A percentile compares a stretch with the other conserved stretches of the same genome.
Conservation (phyloP, 2,113 vertebrate genomes). For the Dromiciops gliroides region DNA sequence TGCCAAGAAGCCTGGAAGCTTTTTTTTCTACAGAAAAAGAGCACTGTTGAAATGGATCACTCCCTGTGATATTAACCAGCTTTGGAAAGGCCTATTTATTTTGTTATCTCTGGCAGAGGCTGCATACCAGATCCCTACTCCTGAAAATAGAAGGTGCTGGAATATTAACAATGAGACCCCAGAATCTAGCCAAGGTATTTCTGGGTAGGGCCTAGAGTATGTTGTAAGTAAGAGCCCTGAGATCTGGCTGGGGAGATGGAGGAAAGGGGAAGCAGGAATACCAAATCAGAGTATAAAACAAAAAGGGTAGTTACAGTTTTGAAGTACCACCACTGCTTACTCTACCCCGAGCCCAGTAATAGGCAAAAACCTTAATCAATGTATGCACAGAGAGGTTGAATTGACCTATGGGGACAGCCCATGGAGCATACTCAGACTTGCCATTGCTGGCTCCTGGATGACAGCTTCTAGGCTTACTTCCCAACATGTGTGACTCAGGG, state of each 20-base stretch:
- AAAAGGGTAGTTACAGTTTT: neutral
- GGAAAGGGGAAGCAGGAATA: neutral
- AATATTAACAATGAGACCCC: neutral
- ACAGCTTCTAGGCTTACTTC: neutral
- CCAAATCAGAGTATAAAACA: neutral
- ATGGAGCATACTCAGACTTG: neutral
- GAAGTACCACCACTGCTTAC: neutral
- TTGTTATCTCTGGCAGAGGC: slow-evolving; percentile 23
- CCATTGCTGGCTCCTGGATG: neutral
- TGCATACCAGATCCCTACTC: neutral
- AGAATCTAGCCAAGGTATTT: slow-evolving; percentile 22
- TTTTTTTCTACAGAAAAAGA: slow-evolving; percentile 45
- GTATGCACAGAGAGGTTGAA: neutral
- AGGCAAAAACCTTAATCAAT: neutral
- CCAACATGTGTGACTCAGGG: neutral
- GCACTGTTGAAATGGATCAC: slow-evolving; percentile 46
- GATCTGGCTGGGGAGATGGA: neutral
- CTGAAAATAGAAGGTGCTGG: neutral
- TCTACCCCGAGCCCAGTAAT: neutral
- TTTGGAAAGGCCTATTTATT: slow-evolving; percentile 29
- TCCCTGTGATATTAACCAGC: neutral
- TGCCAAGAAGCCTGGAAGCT: slow-evolving; percentile 31
- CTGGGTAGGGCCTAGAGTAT: neutral
- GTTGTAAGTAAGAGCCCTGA: neutral
- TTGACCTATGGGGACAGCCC: neutral